Evolutionary conservation across 2,797 vertebrate genomes (phyloP).

Genomic region (Parauchenoglanis ngamensis): DNA sequence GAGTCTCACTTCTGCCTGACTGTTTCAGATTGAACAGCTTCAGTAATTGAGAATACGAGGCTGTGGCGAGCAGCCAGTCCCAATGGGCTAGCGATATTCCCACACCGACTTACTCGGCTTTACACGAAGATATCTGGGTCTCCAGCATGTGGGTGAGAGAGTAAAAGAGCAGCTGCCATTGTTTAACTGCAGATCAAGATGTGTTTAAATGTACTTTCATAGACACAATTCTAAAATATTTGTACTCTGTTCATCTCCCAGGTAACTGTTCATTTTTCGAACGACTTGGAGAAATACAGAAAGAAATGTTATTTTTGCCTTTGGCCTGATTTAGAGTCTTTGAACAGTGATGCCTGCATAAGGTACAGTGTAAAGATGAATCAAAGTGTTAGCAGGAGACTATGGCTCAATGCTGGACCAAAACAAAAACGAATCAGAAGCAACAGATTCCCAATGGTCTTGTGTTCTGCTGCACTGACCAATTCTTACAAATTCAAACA

Average conservation of each 20-base stretch:
- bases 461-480: neutral
- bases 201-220: neutral
- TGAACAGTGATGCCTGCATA: neutral
- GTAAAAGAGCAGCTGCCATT: neutral
- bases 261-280: neutral
- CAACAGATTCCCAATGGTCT: neutral
- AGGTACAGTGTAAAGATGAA: neutral
- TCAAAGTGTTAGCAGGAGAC: neutral
- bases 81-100: slow-evolving; percentile 7
- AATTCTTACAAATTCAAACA: neutral
- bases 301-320: neutral
- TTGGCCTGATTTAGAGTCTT: neutral
- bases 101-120: slow-evolving; percentile 17
- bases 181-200: neutral
- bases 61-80: slow-evolving; percentile 33
- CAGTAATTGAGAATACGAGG: slow-evolving; percentile 28
- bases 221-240: neutral
- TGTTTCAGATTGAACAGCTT: slow-evolving; percentile 40
- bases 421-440: neutral
- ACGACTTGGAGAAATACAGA: neutral
- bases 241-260: neutral
- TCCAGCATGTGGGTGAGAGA: slow-evolving; percentile 24
- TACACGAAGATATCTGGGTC: slow-evolving; percentile 14
- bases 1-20: slow-evolving; percentile 30
- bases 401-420: neutral